Conservation (phyloP, 2,888 invertebrate species). For the Drosophila nigritarsus region DNA sequence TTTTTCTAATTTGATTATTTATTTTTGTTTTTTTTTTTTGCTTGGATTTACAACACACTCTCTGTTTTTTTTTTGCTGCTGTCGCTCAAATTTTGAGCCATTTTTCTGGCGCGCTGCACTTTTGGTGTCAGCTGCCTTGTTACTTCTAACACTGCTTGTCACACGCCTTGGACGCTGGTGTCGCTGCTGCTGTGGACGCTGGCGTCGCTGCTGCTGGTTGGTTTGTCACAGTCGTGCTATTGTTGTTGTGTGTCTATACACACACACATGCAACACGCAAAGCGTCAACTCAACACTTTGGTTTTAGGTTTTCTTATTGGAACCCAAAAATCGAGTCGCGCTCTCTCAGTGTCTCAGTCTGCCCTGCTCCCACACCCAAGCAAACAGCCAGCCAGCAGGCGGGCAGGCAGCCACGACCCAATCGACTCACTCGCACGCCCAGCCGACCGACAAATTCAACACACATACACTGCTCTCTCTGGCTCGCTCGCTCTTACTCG, state of each 20-base stretch:
- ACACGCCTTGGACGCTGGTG: conserved; percentile 66
- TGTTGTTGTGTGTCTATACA: conserved; percentile 38
- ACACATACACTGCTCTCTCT: conserved; percentile 31
- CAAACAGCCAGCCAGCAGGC: conserved; percentile 10
- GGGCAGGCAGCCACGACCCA: conserved; percentile 35
- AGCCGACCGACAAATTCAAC: conserved; percentile 60
- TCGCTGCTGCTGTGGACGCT: conserved; percentile 39
- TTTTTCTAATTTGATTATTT: neutral
- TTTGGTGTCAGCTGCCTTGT: conserved; percentile 80
- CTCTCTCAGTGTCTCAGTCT: conserved; percentile 50
- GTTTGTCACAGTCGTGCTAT: conserved; percentile 69
- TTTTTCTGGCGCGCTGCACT: conserved; percentile 73
- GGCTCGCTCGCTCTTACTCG: conserved; percentile 42
- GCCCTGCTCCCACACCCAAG: conserved; percentile 58
- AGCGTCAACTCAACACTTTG: conserved; percentile 78
- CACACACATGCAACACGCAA: conserved; percentile 30
- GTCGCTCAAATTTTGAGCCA: conserved; percentile 65
- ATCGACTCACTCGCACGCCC: conserved; percentile 61
- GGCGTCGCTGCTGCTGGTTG: conserved; percentile 69
- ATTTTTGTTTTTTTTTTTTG: conserved; percentile 10
- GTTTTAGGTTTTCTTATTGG: conserved; percentile 77
- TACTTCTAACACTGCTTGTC: conserved; percentile 75
- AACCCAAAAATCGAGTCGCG: conserved; percentile 44
- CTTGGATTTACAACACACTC: conserved; percentile 66
- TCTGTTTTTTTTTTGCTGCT: conserved; percentile 28